Percentiles rank a stretch among this genome's conserved stretches.
Conservation (phyloP, 2,888 invertebrate genomes). For the Arctia plantaginis region DNA sequence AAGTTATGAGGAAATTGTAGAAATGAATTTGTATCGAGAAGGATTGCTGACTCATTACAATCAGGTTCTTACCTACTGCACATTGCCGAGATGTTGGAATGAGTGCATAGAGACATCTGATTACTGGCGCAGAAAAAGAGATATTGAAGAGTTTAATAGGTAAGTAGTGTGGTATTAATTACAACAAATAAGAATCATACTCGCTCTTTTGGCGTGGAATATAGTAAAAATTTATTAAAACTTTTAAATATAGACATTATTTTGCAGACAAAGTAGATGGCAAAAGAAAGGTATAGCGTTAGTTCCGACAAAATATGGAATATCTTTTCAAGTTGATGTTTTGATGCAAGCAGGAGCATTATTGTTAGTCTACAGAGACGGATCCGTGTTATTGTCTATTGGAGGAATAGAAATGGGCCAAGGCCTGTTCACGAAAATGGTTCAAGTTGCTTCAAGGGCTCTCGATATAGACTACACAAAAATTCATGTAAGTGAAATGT, state of each 20-base stretch:
- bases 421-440: slow-evolving; percentile 95
- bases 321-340: slow-evolving; percentile 89
- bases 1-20: slow-evolving; percentile 88
- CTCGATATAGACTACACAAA: slow-evolving; percentile 87
- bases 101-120: slow-evolving; percentile 90
- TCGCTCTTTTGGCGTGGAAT: background rate
- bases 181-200: background rate
- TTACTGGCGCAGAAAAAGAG: slow-evolving; percentile 86
- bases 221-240: background rate
- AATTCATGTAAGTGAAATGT: slow-evolving; percentile 91
- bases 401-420: slow-evolving; percentile 97
- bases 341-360: slow-evolving; percentile 93
- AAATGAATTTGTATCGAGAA: slow-evolving; percentile 92
- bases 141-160: slow-evolving; percentile 90
- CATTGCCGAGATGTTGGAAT: slow-evolving; percentile 90
- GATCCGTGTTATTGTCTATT: slow-evolving; percentile 92
- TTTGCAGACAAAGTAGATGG: slow-evolving; percentile 88
- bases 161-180: slow-evolving; percentile 52
- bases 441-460: slow-evolving; percentile 91
- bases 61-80: slow-evolving; percentile 91
- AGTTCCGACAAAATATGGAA: slow-evolving; percentile 92
- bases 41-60: slow-evolving; percentile 93
- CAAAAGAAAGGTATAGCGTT: slow-evolving; percentile 92
- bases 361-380: slow-evolving; percentile 91
- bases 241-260: background rate